Percentiles rank a stretch among this genome's conserved stretches.
phyloP scores from a whole-genome alignment of 2,888 invertebrate genomes.

The Rotaria sp. region DNA sequence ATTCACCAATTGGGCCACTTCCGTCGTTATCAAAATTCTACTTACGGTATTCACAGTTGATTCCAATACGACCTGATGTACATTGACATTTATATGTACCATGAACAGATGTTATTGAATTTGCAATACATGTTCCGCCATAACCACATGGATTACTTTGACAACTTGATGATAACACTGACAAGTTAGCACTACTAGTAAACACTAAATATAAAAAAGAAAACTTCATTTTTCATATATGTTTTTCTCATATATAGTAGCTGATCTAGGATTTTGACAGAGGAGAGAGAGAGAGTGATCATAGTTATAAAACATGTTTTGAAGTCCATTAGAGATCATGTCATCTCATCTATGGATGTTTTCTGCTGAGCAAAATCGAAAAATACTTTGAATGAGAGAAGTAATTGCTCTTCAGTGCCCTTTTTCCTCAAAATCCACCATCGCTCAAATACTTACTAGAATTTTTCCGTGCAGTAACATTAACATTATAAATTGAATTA shows the following conservation, averaged over 20 bases:
- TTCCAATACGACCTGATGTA: neutral
- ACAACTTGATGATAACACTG: neutral
- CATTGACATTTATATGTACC: neutral
- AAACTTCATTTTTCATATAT: neutral
- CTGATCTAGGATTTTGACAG: no score
- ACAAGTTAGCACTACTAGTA: neutral
- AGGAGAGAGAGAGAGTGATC: no score
- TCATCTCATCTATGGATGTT: no score
- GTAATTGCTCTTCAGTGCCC: no score
- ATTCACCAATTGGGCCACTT: no score
- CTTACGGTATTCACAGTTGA: slow-evolving; percentile 3
- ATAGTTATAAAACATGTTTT: no score
- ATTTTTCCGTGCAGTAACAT: neutral
- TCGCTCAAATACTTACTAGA: neutral
- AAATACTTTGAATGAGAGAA: no score
- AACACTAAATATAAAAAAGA: neutral
- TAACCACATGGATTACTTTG: neutral
- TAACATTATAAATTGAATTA: neutral
- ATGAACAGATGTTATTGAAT: neutral
- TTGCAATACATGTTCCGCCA: neutral
- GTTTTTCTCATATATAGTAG: no score
- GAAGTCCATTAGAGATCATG: no score
- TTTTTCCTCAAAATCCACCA: no score
- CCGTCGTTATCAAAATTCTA: no score
- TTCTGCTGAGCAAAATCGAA: no score